phyloP scores from a whole-genome alignment of 2,797 vertebrate genomes.

The Lepilemur septentrionalis region DNA sequence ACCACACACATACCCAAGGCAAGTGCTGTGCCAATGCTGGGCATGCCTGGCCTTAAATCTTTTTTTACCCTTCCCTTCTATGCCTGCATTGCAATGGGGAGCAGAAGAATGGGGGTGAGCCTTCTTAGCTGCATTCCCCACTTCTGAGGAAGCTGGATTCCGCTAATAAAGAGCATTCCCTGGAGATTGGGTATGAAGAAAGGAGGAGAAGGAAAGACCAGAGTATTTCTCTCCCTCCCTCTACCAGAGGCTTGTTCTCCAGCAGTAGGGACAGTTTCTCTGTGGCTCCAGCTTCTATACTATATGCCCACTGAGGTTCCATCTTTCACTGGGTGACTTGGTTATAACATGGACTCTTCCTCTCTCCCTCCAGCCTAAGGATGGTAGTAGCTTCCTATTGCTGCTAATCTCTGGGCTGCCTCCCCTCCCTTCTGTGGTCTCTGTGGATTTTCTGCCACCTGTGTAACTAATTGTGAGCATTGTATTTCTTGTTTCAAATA shows the following conservation, averaged over 20 bases:
- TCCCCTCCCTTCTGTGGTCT: neutral
- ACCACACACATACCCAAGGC: neutral
- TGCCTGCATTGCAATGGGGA: neutral
- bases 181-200: neutral
- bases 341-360: neutral
- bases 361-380: neutral
- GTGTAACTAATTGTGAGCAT: neutral
- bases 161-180: neutral
- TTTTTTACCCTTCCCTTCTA: neutral
- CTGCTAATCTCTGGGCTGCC: neutral
- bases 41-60: neutral
- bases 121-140: neutral
- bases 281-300: neutral
- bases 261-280: neutral
- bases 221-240: neutral
- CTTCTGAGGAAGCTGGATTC: neutral
- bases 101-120: neutral
- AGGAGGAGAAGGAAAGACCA: neutral
- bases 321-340: neutral
- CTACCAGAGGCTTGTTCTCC: neutral
- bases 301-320: neutral
- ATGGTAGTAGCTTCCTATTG: neutral
- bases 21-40: neutral
- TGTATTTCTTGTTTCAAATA: neutral
- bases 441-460: neutral